Evolutionary conservation across 2,888 invertebrate genomes (phyloP), one percentile per base, ranked within the genome.

Genomic region (Pollenia griseotomentosa): DNA sequence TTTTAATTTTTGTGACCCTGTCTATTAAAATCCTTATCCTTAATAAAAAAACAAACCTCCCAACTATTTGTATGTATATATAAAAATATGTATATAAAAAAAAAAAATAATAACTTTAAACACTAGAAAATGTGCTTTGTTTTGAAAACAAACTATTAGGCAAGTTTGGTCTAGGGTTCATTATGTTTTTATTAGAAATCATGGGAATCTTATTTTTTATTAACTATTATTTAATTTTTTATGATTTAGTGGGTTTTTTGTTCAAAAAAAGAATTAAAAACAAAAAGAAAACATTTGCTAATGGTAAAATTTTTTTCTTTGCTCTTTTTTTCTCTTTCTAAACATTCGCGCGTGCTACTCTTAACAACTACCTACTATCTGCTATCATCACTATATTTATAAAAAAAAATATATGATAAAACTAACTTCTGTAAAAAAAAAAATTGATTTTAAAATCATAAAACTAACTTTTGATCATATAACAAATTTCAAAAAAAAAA

Each of bases 401-500:
- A 33, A 33, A 33, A 33, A 33, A 4, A 33, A 33, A 33, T 85
- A 79, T 83, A 80, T 79, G 83, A 89, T 59, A 66, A 33, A 86
- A 84, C 83, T 84, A 84, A 87, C 80, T 83, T 84, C 81, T 88
- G 80, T 81, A 89, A 83, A 86, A 86, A 86, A 86, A 85, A 53
- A 83, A 78, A 85, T 46, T 44, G 5, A 81, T 33, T 68, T 68
- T 75, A 83, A 19, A 57, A 71, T 46, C 55, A 85, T 89, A 89
- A 90, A 90, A 92, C 92, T 93, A 93, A 93, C 97, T 63, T 71
- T n/a, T 48, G 16, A 55, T 83, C 42, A 66, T 53, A 77, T 77
- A 74, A 75, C 70, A 66, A 51, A 68, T 33, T 33, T 33, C 79
- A 78, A 59, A 66, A 68, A n/a, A 83, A 68, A n/a, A 83, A 59